These are phyloP conservation scores for Rhabditophanes sp. DNA, from an alignment of 2,888 invertebrate species.

Conservation along the genomic window DNA sequence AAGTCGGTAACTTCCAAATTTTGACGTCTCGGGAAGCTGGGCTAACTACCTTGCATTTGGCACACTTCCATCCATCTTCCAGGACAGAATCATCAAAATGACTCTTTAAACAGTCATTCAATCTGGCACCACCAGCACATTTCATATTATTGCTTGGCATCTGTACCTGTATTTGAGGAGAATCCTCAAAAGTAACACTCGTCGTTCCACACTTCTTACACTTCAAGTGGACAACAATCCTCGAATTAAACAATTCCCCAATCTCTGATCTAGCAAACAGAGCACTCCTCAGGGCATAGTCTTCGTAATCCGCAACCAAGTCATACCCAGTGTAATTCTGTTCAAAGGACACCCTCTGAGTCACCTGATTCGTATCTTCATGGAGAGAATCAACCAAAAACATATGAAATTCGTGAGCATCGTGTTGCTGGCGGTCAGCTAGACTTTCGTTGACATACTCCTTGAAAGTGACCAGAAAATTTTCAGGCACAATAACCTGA, in stretches of 20 bases:
- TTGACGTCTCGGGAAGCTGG: conserved; percentile 16
- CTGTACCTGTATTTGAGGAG: conserved; percentile 14
- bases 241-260: conserved; percentile 21
- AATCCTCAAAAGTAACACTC: conserved; percentile 32
- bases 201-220: conserved; percentile 20
- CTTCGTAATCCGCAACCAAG: conserved; percentile 18
- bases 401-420: conserved; percentile 51
- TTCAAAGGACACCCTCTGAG: conserved; percentile 16
- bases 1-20: conserved; percentile 28
- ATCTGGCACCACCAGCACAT: no score
- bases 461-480: conserved; percentile 19
- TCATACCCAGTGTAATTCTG: conserved; percentile 29
- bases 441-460: conserved; percentile 15
- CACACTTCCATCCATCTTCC: conserved; percentile 29
- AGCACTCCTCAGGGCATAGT: conserved; percentile 15
- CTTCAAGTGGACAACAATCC: conserved; percentile 23
- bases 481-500: conserved; percentile 19
- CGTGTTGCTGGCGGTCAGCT: conserved; percentile 47
- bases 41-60: conserved; percentile 20
- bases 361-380: conserved; percentile 41
- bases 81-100: conserved; percentile 7
- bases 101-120: conserved; percentile 7
- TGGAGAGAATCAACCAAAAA: conserved; percentile 47
- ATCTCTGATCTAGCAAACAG: conserved; percentile 28
- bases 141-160: conserved; percentile 5